A percentile compares a stretch with the other conserved stretches of the same genome.
These are phyloP conservation scores for Cryptoleucopteryx plumbea DNA, from an alignment of 2,113 vertebrate genomes.

Conservation along the genomic window DNA sequence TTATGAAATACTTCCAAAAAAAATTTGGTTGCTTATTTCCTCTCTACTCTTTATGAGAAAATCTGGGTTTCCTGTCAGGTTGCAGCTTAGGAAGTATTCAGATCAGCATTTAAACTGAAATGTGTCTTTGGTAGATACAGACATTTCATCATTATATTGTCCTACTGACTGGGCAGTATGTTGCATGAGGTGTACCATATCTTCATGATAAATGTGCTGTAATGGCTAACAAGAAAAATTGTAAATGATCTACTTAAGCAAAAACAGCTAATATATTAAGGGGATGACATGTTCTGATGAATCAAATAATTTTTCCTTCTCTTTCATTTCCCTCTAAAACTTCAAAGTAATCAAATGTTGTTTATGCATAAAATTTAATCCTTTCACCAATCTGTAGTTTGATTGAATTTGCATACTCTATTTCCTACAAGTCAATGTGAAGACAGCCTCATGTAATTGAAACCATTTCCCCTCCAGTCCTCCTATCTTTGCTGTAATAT, in stretches of 20 bases:
- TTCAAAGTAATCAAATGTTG: constrained; percentile 70
- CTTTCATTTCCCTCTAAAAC: constrained; percentile 41
- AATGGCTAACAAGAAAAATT: constrained; percentile 1
- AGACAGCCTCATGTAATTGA: constrained; percentile 67
- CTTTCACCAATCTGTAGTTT: constrained; percentile 69
- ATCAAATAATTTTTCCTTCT: constrained; percentile 52
- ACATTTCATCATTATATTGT: neutral
- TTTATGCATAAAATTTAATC: constrained; percentile 73
- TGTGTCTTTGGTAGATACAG: neutral
- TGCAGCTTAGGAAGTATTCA: neutral
- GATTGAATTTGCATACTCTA: constrained; percentile 75
- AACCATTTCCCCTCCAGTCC: constrained; percentile 60
- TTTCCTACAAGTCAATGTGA: constrained; percentile 65
- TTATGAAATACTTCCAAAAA: neutral
- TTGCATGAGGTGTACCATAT: neutral
- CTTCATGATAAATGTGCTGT: neutral
- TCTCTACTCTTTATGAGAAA: neutral
- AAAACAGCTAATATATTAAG: constrained; percentile 18
- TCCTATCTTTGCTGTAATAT: constrained; percentile 60
- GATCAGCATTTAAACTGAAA: neutral
- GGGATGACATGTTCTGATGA: constrained; percentile 42
- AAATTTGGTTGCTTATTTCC: neutral
- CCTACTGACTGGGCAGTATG: neutral
- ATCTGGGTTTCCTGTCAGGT: neutral
- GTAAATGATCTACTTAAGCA: constrained; percentile 14